Base-by-base conservation (phyloP, 2,113 vertebrate genomes). In the Prochilodus magdalenae region DNA sequence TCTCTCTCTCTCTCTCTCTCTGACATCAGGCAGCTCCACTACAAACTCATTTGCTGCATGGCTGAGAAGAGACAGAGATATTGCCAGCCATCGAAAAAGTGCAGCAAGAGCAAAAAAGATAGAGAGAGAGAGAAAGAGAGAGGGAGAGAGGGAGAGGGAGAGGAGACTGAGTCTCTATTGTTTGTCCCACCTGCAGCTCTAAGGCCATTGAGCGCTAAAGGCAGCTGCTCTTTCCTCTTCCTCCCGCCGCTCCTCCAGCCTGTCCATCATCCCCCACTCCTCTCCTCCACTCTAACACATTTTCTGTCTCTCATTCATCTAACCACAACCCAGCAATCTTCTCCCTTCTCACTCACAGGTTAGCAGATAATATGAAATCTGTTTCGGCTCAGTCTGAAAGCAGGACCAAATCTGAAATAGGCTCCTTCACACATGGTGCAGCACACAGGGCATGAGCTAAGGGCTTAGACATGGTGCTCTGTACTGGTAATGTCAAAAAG, bases 121-220 rank as follows among this genome's bases (percentile, higher is more conserved):
- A 49, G 14, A 57, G 24, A 57, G 51, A 75, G 67, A 74, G 77
- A 16, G 71, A 53, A 65, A 22, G 77, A 55, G 66, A 81, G 73
- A 71, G 36, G 10, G 16, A 60, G 29, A 77, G 51, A 84, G 74
- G 73, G 47, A 81, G 57, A 55, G 59, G 60, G 59, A 66, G 47
- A 36, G 40, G 67, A 44, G 40, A 86, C 80, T 86, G 77, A 86
- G 81, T 80, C 76, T 73, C 77, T 80, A 83, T 86, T 86, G 84
- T 86, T 83, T 72, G 71, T 79, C 80, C 84, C 84, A 86, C 81
- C 84, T 86, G 84, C 81, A 86, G 72, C 59, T 80, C 65, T 72
- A 78, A 59, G 67, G 73, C 81, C 66, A 83, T 71, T 53, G 77
- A 86, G 49, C 47, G 59, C 70, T 81, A 15, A 12, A 81, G 47